A percentile compares a stretch with the other conserved stretches of the same genome.
Evolutionary conservation across 2,888 invertebrate genomes (phyloP).

Genomic region (Boloria euphrosyne): DNA sequence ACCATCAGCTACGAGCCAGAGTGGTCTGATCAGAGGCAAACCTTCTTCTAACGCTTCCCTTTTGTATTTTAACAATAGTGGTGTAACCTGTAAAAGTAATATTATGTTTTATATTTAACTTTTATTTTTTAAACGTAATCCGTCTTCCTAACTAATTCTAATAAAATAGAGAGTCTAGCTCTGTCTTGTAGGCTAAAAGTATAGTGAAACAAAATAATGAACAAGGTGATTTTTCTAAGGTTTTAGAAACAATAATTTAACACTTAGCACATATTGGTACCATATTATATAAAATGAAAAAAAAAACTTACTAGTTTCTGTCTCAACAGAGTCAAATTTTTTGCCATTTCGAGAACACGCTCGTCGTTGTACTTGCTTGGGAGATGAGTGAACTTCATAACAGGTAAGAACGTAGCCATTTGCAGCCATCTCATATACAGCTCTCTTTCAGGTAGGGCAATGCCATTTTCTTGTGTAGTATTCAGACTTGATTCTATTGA

Average conservation of each 20-base stretch:
- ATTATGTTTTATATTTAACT: neutral
- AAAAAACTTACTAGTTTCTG: conserved; percentile 84
- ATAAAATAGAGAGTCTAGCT: too few species aligned
- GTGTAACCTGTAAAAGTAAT: conserved; percentile 82
- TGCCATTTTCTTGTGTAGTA: conserved; percentile 67
- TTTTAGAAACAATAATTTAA: too few species aligned
- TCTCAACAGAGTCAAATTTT: conserved; percentile 87
- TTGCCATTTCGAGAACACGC: conserved; percentile 88
- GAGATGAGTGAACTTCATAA: conserved; percentile 94
- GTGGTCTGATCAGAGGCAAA: conserved; percentile 91
- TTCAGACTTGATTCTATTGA: conserved; percentile 55
- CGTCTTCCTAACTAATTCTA: too few species aligned
- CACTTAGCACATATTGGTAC: too few species aligned
- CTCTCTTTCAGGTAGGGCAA: conserved; percentile 88
- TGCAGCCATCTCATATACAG: conserved; percentile 95
- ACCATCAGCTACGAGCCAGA: conserved; percentile 94
- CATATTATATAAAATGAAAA: too few species aligned
- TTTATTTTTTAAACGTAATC: too few species aligned
- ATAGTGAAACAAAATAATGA: too few species aligned
- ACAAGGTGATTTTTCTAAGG: too few species aligned
- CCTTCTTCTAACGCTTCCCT: conserved; percentile 91
- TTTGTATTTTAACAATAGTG: conserved; percentile 88
- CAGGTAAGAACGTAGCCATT: conserved; percentile 93
- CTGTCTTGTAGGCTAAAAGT: too few species aligned
- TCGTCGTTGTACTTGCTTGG: conserved; percentile 94